Conservation (phyloP, 2,888 invertebrate genomes). For the Agriopis leucophaearia region DNA sequence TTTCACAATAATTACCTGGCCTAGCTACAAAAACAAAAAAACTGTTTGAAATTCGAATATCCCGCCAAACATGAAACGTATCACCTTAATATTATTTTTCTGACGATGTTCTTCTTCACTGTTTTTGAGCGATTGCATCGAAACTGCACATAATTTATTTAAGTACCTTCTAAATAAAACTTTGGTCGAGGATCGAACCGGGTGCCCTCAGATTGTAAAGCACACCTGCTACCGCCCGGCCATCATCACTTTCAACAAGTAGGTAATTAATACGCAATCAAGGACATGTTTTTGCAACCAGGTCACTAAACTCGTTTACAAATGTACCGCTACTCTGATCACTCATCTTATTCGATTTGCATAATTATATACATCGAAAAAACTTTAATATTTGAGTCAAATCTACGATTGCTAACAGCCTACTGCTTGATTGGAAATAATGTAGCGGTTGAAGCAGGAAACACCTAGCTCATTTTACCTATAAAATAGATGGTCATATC, state of each 20-base stretch:
- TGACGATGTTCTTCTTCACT: too few species aligned
- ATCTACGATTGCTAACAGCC: constrained; percentile 4
- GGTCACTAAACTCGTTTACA: constrained; percentile 54
- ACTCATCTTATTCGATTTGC: constrained; percentile 61
- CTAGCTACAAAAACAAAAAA: too few species aligned
- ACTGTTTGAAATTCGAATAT: too few species aligned
- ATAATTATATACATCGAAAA: constrained; percentile 41
- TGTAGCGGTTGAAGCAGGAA: background rate
- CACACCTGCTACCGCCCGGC: too few species aligned
- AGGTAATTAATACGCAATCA: constrained; percentile 51
- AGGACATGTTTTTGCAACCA: constrained; percentile 58
- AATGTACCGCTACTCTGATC: constrained; percentile 70
- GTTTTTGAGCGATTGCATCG: too few species aligned
- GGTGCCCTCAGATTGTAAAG: too few species aligned
- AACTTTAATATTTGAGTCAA: background rate
- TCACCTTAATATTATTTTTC: too few species aligned
- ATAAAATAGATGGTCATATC: constrained; percentile 3
- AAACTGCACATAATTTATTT: too few species aligned
- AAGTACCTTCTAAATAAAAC: too few species aligned
- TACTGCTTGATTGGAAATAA: background rate
- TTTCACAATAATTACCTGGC: too few species aligned
- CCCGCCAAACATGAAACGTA: too few species aligned
- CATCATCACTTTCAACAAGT: background rate
- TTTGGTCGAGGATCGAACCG: too few species aligned
- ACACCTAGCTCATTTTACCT: background rate